Percentiles rank a stretch among this genome's conserved stretches.
phyloP scores from a whole-genome alignment of 2,888 invertebrate genomes.

The Lasioglossum figueresi region DNA sequence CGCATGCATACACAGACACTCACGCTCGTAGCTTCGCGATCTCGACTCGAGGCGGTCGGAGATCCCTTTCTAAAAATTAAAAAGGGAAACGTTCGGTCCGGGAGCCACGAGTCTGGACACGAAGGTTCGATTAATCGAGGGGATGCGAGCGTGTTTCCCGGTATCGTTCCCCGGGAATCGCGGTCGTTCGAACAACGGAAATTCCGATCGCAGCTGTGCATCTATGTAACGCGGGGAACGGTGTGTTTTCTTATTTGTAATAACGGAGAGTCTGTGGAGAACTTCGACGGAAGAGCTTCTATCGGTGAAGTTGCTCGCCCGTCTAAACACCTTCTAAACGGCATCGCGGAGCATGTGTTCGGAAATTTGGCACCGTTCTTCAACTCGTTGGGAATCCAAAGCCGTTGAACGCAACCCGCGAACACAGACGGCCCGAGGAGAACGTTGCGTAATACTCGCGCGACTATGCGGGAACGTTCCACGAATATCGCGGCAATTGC shows the following conservation, averaged over 20 bases:
- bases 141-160: not conserved
- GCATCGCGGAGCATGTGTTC: slow-evolving; percentile 26
- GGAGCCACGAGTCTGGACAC: not conserved
- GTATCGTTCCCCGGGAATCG: not conserved
- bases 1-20: slow-evolving; percentile 23
- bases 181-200: not conserved
- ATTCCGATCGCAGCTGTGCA: not conserved
- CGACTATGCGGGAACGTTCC: slow-evolving; percentile 14
- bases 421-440: slow-evolving; percentile 33
- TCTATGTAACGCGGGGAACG: not conserved
- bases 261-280: not conserved
- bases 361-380: slow-evolving; percentile 52
- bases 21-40: not conserved
- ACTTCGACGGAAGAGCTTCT: slow-evolving; percentile 5
- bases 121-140: not conserved
- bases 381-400: slow-evolving; percentile 34
- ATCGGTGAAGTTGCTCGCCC: not conserved
- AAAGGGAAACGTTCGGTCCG: not conserved
- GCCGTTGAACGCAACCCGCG: slow-evolving; percentile 19
- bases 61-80: slow-evolving; percentile 4
- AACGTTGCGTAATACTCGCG: slow-evolving; percentile 37
- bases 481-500: slow-evolving; percentile 31
- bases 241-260: slow-evolving; percentile 19
- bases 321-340: slow-evolving; percentile 26
- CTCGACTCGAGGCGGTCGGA: not conserved